Percentiles rank a stretch among this genome's conserved stretches.
These are phyloP conservation scores for Drosophila albomicans DNA, from an alignment of 1,140 invertebrate species.

Conservation along the genomic window DNA sequence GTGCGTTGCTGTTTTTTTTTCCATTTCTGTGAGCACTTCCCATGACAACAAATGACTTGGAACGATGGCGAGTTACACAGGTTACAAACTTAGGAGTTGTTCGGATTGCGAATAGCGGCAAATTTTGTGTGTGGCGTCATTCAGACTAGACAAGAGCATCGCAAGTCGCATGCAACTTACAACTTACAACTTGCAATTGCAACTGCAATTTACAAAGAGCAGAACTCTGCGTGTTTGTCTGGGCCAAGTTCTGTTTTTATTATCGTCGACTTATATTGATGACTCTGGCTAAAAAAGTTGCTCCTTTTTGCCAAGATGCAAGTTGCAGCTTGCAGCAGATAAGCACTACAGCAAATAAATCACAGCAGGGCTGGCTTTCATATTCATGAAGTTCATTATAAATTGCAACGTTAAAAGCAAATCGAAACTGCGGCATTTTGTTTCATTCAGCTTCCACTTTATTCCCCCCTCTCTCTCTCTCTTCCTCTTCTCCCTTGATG, in stretches of 20 bases:
- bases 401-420: constrained; percentile 35
- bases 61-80: constrained; percentile 51
- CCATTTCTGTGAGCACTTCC: constrained; percentile 57
- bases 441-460: constrained; percentile 14
- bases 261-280: constrained; percentile 49
- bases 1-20: constrained; percentile 30
- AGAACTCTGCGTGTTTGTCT: constrained; percentile 14
- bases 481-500: background rate
- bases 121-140: constrained; percentile 64
- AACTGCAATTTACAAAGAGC: constrained; percentile 26
- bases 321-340: constrained; percentile 30
- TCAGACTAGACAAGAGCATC: constrained; percentile 62
- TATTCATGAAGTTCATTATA: constrained; percentile 49
- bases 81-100: constrained; percentile 21
- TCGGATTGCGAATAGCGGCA: constrained; percentile 49
- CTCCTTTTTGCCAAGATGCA: constrained; percentile 4
- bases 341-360: constrained; percentile 49
- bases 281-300: constrained; percentile 38
- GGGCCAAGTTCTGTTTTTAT: constrained; percentile 24
- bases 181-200: constrained; percentile 18
- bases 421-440: constrained; percentile 27
- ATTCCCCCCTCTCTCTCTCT: background rate
- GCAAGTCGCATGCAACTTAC: constrained; percentile 2
- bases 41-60: constrained; percentile 74
- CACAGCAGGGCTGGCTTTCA: constrained; percentile 13